Conservation (phyloP, 2,797 vertebrate genomes). For the Pangasius mekongensis region DNA sequence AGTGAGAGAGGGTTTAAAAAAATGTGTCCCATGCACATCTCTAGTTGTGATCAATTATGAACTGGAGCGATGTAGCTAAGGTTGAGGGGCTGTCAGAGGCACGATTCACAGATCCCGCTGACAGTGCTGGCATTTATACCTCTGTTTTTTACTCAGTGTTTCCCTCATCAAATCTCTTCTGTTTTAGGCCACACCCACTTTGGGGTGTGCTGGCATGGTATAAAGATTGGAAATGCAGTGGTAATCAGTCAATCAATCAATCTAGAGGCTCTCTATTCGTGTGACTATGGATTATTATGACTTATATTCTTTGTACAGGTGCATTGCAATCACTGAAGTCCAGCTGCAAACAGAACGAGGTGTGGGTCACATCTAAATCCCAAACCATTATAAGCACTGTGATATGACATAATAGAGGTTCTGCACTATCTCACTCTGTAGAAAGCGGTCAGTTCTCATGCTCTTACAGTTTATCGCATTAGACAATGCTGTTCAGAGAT, state of each 20-base stretch:
- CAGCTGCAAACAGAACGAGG: constrained; percentile 40
- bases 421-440: constrained; percentile 14
- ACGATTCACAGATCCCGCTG: not conserved
- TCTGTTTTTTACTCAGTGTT: not conserved
- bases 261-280: not conserved
- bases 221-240: not conserved
- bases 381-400: constrained; percentile 38
- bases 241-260: no score
- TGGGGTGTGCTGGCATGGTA: not conserved
- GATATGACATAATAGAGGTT: constrained; percentile 24
- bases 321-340: constrained; percentile 17
- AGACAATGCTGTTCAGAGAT: constrained; percentile 8
- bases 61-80: not conserved
- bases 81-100: not conserved
- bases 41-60: no score
- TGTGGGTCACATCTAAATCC: constrained; percentile 40
- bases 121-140: not conserved
- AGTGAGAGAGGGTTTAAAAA: no score
- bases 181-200: not conserved
- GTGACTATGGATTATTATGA: not conserved
- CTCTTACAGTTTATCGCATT: constrained; percentile 25
- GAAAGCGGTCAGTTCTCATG: not conserved
- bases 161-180: not conserved
- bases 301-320: constrained; percentile 29
- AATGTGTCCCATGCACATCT: no score